Base-by-base conservation (phyloP, 2,888 invertebrate genomes). In the Antheraea assamensis region DNA sequence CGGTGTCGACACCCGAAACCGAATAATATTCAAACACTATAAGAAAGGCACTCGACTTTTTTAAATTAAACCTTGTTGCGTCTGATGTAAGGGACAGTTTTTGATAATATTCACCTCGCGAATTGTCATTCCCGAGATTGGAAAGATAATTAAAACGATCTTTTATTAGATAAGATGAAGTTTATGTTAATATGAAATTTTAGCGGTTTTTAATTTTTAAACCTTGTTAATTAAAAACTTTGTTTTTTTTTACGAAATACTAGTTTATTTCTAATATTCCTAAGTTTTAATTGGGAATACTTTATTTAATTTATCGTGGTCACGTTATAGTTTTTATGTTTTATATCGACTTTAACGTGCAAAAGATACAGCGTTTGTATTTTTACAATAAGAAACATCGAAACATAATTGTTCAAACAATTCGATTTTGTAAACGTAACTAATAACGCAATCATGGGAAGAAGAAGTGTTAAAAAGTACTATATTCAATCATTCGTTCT, bases 111-210 rank as follows among this genome's bases (percentile, higher is more conserved):
- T 35, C 17, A 21, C 21, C n/a, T 68, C 68, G 68, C 68, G 35
- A 68, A 68, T 68, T 35, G 21, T 35, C 68, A 10, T 35, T 68
- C 35, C 17, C 68, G 35, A 35, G 68, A 68, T 68, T 68, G 31
- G n/a, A n/a, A 68, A 35, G 68, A 35, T 68, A 68, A 68, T 24
- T 68, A 68, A 68, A 68, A 68, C 21, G 21, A 68, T 68, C 21
- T n/a, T 68, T 68, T 68, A 35, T 68, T 68, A 15, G 35, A 68
- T 35, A 35, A n/a, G n/a, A 19, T 24, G 61, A 68, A 35, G 68
- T 68, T 68, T 35, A 35, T n/a, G 68, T 35, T 15, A 5, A 35
- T 35, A 21, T 35, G 35, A 68, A 68, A 35, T 68, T 7, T 68
- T 2, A 66, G 19, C 31, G 66, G 21, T 30, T 66, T 66, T 66